Percentiles rank a stretch among this genome's conserved stretches.
Conservation (phyloP, 2,888 invertebrate species). For the Xanthorhoe spadicearia region DNA sequence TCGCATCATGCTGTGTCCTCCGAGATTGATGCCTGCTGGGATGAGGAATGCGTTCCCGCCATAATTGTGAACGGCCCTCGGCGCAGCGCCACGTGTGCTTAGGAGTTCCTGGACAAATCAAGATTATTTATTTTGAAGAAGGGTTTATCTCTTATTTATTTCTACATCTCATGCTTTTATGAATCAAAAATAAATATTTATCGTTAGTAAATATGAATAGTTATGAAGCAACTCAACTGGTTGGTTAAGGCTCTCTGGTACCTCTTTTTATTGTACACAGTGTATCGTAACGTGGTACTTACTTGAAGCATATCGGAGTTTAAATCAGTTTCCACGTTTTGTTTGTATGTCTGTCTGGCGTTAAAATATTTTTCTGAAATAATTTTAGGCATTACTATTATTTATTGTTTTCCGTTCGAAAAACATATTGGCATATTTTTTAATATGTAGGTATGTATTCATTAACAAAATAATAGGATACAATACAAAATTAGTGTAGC, state of each 20-base stretch:
- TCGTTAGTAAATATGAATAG: too few relatives aligned
- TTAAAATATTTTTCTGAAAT: constrained; percentile 52
- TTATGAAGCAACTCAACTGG: too few relatives aligned
- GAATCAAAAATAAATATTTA: too few relatives aligned
- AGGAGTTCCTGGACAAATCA: constrained; percentile 52
- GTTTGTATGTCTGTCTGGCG: constrained; percentile 46
- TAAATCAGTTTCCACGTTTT: constrained; percentile 46
- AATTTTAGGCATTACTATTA: neutral
- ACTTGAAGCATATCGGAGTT: constrained; percentile 57
- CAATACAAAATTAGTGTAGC: too few relatives aligned
- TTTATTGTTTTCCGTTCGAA: too few relatives aligned
- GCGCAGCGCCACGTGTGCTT: constrained; percentile 52
- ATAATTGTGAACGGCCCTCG: constrained; percentile 49
- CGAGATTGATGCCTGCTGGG: constrained; percentile 72
- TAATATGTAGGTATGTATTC: too few relatives aligned
- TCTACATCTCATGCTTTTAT: too few relatives aligned
- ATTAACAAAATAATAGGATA: too few relatives aligned
- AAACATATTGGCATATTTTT: too few relatives aligned
- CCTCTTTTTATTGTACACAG: neutral
- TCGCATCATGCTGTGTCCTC: constrained; percentile 65
- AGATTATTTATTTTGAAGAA: neutral
- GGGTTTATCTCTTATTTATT: too few relatives aligned
- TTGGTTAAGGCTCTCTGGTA: too few relatives aligned
- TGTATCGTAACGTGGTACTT: constrained; percentile 34
- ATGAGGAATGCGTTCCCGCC: constrained; percentile 47